These are phyloP conservation scores for Setophaga coronata DNA, from an alignment of 2,113 vertebrate genomes.

Conservation along the genomic window DNA sequence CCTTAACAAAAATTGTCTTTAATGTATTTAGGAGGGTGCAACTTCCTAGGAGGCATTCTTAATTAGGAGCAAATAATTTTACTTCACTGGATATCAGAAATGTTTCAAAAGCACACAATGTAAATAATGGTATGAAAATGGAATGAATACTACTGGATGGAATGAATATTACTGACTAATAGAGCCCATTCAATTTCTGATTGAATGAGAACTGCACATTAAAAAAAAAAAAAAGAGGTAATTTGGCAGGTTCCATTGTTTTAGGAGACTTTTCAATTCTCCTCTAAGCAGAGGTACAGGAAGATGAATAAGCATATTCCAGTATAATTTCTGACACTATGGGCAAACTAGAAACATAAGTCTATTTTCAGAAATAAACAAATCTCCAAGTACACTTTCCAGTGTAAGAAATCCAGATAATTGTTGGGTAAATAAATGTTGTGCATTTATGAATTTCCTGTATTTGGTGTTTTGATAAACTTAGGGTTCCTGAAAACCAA, in stretches of 20 bases:
- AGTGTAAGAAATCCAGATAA: neutral
- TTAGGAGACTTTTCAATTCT: neutral
- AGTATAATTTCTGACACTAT: neutral
- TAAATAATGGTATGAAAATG: neutral
- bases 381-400: neutral
- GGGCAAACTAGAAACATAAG: neutral
- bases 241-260: neutral
- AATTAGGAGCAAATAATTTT: neutral
- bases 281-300: neutral
- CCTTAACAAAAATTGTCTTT: neutral
- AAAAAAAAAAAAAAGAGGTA: neutral
- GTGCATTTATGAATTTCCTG: neutral
- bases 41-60: neutral
- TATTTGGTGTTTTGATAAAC: neutral
- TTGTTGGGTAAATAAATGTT: neutral
- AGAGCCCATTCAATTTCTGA: neutral
- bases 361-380: neutral
- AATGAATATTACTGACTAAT: neutral
- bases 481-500: neutral
- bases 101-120: accelerated
- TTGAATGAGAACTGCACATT: neutral
- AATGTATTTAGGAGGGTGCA: accelerated
- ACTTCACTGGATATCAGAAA: neutral
- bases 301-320: neutral
- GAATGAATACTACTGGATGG: neutral